Percentiles rank a stretch among this genome's conserved stretches.
These are phyloP conservation scores for Bagarius yarrelli DNA, from an alignment of 2,113 vertebrate species.

Conservation along the genomic window DNA sequence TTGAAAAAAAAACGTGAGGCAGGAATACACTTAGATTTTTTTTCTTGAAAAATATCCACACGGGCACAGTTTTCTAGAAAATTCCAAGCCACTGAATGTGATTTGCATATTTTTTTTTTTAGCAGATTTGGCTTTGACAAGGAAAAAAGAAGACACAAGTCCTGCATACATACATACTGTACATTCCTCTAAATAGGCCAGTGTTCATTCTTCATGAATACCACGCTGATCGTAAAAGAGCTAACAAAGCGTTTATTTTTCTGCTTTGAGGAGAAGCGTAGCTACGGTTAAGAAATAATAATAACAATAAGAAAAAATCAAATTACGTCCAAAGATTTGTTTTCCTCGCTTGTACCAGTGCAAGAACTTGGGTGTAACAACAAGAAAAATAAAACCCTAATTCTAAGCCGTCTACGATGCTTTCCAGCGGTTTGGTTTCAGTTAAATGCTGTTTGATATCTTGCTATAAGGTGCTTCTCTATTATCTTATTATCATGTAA, in stretches of 20 bases:
- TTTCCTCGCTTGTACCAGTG: slow-evolving; percentile 59
- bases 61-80: slow-evolving; percentile 37
- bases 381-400: slow-evolving; percentile 50
- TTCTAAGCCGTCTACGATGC: slow-evolving; percentile 66
- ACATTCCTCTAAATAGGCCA: slow-evolving; percentile 42
- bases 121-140: slow-evolving; percentile 41
- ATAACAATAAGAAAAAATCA: not conserved
- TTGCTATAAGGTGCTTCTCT: slow-evolving; percentile 74
- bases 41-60: slow-evolving; percentile 27
- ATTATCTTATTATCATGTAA: slow-evolving; percentile 48
- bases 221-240: slow-evolving; percentile 13
- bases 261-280: slow-evolving; percentile 26
- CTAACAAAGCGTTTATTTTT: slow-evolving; percentile 11
- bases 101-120: slow-evolving; percentile 51
- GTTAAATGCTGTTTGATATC: slow-evolving; percentile 53
- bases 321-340: not conserved
- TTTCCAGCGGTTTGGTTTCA: slow-evolving; percentile 69
- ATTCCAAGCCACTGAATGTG: slow-evolving; percentile 39
- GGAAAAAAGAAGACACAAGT: slow-evolving; percentile 31
- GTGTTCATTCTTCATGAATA: slow-evolving; percentile 33
- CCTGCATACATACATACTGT: slow-evolving; percentile 23
- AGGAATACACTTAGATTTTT: slow-evolving; percentile 30
- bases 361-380: slow-evolving; percentile 61
- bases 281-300: slow-evolving; percentile 14
- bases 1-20: not conserved